Evolutionary conservation across 2,888 invertebrate species (phyloP), one percentile per base, ranked within the genome.

Genomic region (Cyrtodaria siliqua): DNA sequence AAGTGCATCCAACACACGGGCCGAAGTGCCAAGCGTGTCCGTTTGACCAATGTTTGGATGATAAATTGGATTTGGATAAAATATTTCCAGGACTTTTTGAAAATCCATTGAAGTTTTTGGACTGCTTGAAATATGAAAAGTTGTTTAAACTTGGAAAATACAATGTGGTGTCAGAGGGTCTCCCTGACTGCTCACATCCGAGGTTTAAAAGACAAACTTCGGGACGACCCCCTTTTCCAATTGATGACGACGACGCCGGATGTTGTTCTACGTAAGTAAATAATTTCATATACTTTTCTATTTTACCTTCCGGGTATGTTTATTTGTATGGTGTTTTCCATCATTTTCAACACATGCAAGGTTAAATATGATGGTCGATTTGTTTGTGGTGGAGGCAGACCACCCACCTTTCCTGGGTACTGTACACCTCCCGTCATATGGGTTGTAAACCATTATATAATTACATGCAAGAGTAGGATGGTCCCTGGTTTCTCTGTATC

Each of bases 241-340:
- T 68, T 12, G 81, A 72, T 20, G 81, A 81, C 18, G 75, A 69
- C 50, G 81, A 75, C 29, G 26, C 57, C 4, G 78, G 81, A 16
- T 81, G 81, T 24, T 81, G 81, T 42, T 63, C 52, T 29, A 81
- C 81, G 81, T 81, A 72, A 74, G 81, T 71, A 27, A 33, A n/a
- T n/a, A n/a, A n/a, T n/a, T n/a, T n/a, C n/a, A n/a, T n/a, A n/a
- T n/a, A n/a, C n/a, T n/a, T n/a, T n/a, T n/a, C n/a, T n/a, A n/a
- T n/a, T n/a, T n/a, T n/a, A n/a, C n/a, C n/a, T n/a, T n/a, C n/a
- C n/a, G n/a, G n/a, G n/a, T n/a, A n/a, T n/a, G n/a, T n/a, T n/a
- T n/a, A n/a, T n/a, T n/a, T n/a, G n/a, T n/a, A n/a, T n/a, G n/a
- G n/a, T n/a, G n/a, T n/a, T n/a, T n/a, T n/a, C n/a, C n/a, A n/a